Conservation (phyloP, 1,140 invertebrate species). For the Gonioctena quinquepunctata region DNA sequence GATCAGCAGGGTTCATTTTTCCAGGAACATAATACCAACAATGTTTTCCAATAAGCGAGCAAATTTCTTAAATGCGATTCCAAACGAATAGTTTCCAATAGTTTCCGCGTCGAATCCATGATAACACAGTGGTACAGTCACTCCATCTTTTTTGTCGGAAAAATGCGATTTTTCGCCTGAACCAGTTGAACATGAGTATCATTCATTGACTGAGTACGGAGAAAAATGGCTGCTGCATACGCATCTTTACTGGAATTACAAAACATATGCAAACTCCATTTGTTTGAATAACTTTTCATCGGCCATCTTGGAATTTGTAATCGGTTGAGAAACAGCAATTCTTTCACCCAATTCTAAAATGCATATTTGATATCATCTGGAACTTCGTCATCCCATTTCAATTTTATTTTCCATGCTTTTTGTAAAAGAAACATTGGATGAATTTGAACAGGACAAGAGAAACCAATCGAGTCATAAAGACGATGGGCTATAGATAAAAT, state of each 20-base stretch:
- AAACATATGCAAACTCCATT: slow-evolving; percentile 20
- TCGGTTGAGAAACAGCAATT: slow-evolving; percentile 11
- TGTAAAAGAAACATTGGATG: background rate
- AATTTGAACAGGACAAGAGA: background rate
- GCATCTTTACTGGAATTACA: slow-evolving; percentile 20
- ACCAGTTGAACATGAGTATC: slow-evolving; percentile 5
- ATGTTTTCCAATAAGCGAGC: slow-evolving; percentile 30
- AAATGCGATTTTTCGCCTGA: slow-evolving; percentile 30
- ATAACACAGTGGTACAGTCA: slow-evolving; percentile 41
- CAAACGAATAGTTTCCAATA: slow-evolving; percentile 40
- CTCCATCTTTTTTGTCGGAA: slow-evolving; percentile 30
- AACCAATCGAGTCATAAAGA: background rate
- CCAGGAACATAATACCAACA: slow-evolving; percentile 52
- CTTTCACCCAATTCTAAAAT: slow-evolving; percentile 25
- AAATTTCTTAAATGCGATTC: slow-evolving; percentile 48
- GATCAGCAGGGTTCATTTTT: slow-evolving; percentile 54
- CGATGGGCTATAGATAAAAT: background rate
- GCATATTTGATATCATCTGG: background rate
- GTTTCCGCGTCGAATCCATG: slow-evolving; percentile 33
- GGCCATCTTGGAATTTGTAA: slow-evolving; percentile 28
- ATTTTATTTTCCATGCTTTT: background rate
- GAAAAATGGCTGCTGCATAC: slow-evolving; percentile 18
- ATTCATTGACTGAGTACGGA: background rate
- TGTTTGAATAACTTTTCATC: background rate
- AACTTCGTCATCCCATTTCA: background rate